phyloP scores from a whole-genome alignment of 2,888 invertebrate species.

The Axea sp. region DNA sequence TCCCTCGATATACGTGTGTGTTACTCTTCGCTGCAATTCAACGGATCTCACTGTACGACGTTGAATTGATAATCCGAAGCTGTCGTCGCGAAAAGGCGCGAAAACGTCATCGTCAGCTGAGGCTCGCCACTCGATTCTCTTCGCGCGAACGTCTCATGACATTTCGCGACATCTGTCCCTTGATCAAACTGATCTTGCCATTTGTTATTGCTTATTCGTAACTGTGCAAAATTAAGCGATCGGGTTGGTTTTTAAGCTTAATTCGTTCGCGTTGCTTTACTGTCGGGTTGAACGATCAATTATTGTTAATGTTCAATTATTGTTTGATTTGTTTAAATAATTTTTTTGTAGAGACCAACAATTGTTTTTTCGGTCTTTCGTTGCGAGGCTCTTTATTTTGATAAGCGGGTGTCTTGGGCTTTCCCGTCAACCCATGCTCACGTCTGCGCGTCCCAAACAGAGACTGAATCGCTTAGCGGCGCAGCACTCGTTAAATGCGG shows the following conservation, averaged over 20 bases:
- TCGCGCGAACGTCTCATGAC: constrained; percentile 24
- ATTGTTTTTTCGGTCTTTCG: constrained; percentile 6
- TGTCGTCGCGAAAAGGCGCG: constrained; percentile 26
- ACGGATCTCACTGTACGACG: constrained; percentile 16
- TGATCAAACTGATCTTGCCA: neutral
- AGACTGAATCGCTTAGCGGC: constrained; percentile 75
- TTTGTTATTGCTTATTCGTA: neutral
- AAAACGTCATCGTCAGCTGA: constrained; percentile 39
- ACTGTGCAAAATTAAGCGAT: neutral
- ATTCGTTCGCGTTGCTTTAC: too few relatives aligned
- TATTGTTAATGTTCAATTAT: too few relatives aligned
- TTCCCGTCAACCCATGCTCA: constrained; percentile 70
- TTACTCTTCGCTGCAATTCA: neutral
- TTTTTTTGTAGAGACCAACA: neutral
- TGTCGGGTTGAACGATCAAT: too few relatives aligned
- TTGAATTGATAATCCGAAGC: neutral
- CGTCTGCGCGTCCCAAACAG: constrained; percentile 74
- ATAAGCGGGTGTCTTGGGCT: constrained; percentile 65
- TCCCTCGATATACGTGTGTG: constrained; percentile 4
- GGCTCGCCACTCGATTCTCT: neutral
- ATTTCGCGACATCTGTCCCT: constrained; percentile 1
- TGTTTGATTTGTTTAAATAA: neutral
- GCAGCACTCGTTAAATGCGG: constrained; percentile 73
- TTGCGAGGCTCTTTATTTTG: constrained; percentile 20
- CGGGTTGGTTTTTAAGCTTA: too few relatives aligned